Evolutionary conservation across 2,888 invertebrate genomes (phyloP), one percentile per base, ranked within the genome.

Genomic region (Caenorhabditis wallacei): DNA sequence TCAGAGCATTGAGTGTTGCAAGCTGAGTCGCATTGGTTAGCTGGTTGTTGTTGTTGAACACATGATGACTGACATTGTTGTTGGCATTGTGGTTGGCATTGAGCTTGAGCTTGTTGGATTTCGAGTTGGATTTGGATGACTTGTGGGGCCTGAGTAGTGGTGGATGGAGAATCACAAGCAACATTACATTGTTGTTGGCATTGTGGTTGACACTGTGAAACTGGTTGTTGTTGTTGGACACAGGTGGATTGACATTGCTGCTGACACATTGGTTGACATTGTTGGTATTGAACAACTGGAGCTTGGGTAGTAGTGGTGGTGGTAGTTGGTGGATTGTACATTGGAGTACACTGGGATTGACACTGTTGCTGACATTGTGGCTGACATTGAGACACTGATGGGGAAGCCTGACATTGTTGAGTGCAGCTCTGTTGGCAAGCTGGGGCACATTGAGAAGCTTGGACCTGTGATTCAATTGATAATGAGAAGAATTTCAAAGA

Each of bases 11-110:
- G 81, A 30, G 82, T 68, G 66, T 68, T 72, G 70, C 87, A 87
- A 20, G 82, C 80, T 26, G 76, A 79, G 24, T 80, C 56, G 69
- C 87, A 87, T 46, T 84, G 80, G 48, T 64, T 59, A 11, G 80
- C 37, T 57, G 85, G 85, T 71, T 87, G 87, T 53, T 85, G 85
- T 56, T 87, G 87, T 54, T 76, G 76, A 53, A 69, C 79, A 56
- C 85, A 87, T 48, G 85, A 84, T 40, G 78, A 76, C 59, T 82
- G 84, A 66, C 87, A 87, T 48, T 81, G 71, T 63, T 84, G 83
- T 74, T 87, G 84, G 84, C 87, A 87, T 63, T 84, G 84, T 61
- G 85, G 85, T 61, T 85, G 85, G 82, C 82, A 82, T 64, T 82
- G 82, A 43, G 82, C 70, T 30, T 70, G 70, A 53, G 75, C 71